A percentile compares a stretch with the other conserved stretches of the same genome.
These are phyloP conservation scores for Xiphophorus maculatus DNA, from an alignment of 2,113 vertebrate species.

Conservation along the genomic window DNA sequence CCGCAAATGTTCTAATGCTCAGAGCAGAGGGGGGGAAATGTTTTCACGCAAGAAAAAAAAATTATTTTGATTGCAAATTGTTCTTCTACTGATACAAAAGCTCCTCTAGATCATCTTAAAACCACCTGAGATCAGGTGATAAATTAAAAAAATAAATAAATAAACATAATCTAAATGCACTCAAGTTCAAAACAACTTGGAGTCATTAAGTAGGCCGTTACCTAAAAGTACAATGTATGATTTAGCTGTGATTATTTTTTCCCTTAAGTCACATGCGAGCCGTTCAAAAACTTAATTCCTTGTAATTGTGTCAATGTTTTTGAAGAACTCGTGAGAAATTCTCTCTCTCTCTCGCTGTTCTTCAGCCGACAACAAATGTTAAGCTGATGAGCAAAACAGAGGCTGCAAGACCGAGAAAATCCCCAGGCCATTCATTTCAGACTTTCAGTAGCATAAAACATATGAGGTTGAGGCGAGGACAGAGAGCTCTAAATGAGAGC, in stretches of 20 bases:
- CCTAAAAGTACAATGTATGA: background rate
- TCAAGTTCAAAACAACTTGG: background rate
- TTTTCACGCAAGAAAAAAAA: too few relatives aligned
- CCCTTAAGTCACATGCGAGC: background rate
- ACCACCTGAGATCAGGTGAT: too few relatives aligned
- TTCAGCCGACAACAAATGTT: constrained; percentile 1
- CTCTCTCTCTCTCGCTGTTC: background rate
- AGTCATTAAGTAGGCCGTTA: background rate
- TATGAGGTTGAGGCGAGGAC: constrained; percentile 54
- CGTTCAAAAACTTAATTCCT: constrained; percentile 10
- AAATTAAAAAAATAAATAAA: too few relatives aligned
- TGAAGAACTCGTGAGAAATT: constrained; percentile 21
- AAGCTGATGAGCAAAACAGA: constrained; percentile 53
- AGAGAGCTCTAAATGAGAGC: constrained; percentile 58
- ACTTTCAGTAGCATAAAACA: constrained; percentile 67
- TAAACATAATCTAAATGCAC: background rate
- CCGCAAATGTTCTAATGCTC: constrained; percentile 53
- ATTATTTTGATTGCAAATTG: too few relatives aligned
- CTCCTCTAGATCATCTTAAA: background rate
- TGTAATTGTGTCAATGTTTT: constrained; percentile 26
- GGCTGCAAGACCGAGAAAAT: constrained; percentile 49
- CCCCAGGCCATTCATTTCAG: constrained; percentile 78
- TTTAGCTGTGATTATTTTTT: background rate
- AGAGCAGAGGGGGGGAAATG: constrained; percentile 36
- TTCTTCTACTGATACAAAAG: too few relatives aligned